A percentile compares a stretch with the other conserved stretches of the same genome.
Evolutionary conservation across 1,140 invertebrate species (phyloP).

Genomic region (Bombus affinis): DNA sequence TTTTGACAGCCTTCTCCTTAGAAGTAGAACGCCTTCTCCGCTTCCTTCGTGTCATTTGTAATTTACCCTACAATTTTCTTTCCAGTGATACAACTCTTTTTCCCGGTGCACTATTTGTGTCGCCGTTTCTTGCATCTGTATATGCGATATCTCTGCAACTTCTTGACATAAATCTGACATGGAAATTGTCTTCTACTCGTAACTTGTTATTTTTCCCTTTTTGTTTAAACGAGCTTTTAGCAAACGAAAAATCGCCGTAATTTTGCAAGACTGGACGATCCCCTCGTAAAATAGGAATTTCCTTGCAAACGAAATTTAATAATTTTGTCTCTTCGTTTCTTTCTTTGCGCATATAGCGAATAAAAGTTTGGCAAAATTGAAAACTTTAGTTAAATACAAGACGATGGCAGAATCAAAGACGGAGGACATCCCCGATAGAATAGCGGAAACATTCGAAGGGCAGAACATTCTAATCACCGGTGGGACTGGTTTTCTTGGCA

Average conservation of each 20-base stretch:
- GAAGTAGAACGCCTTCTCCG: too few species aligned
- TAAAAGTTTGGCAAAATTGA: too few species aligned
- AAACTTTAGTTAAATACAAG: background rate
- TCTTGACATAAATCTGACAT: background rate
- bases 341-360: background rate
- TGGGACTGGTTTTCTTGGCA: conserved; percentile 88
- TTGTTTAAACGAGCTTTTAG: too few species aligned
- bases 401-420: conserved; percentile 58
- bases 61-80: background rate
- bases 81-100: background rate
- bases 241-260: too few species aligned
- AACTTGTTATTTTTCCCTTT: background rate
- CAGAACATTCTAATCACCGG: conserved; percentile 84
- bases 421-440: conserved; percentile 76
- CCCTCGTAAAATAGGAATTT: too few species aligned
- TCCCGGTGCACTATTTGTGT: background rate
- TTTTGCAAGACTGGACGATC: too few species aligned
- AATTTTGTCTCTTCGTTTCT: background rate
- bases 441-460: conserved; percentile 77
- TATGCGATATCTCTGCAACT: background rate
- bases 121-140: too few species aligned
- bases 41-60: too few species aligned
- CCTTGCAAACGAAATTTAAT: too few species aligned
- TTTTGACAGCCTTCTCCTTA: too few species aligned
- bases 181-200: background rate